phyloP scores from a whole-genome alignment of 2,888 invertebrate genomes.

The Clusia tigrina region DNA sequence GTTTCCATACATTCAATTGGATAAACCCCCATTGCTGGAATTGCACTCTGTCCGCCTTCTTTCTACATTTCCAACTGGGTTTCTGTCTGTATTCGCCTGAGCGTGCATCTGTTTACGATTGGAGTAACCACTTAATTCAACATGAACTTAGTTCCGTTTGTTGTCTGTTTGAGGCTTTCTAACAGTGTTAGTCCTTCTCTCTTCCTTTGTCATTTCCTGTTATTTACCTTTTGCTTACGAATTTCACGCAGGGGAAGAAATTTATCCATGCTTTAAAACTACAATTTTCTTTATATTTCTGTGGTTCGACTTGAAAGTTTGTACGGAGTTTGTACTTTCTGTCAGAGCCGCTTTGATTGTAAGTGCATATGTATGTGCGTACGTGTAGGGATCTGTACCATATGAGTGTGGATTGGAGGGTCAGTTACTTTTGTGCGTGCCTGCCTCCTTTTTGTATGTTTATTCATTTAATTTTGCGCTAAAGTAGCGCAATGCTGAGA shows the following conservation, averaged over 20 bases:
- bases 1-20: too few species aligned
- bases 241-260: too few species aligned
- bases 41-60: background rate
- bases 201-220: too few species aligned
- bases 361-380: background rate
- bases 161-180: too few species aligned
- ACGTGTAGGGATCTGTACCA: background rate
- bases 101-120: background rate
- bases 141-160: background rate
- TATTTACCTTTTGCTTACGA: too few species aligned
- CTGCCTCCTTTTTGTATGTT: background rate
- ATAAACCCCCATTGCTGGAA: too few species aligned
- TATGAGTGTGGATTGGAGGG: background rate
- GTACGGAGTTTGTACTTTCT: background rate
- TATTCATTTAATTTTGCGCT: constrained; percentile 1
- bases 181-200: too few species aligned
- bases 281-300: background rate
- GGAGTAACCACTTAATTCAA: background rate
- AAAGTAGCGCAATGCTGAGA: background rate
- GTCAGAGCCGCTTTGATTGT: background rate
- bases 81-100: background rate
- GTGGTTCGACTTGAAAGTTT: background rate
- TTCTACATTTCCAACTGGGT: background rate
- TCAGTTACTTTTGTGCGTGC: background rate
- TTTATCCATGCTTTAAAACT: too few species aligned